Percentiles rank a stretch among this genome's conserved stretches.
Conservation (phyloP, 2,888 invertebrate genomes). For the Trisateles emortualis region DNA sequence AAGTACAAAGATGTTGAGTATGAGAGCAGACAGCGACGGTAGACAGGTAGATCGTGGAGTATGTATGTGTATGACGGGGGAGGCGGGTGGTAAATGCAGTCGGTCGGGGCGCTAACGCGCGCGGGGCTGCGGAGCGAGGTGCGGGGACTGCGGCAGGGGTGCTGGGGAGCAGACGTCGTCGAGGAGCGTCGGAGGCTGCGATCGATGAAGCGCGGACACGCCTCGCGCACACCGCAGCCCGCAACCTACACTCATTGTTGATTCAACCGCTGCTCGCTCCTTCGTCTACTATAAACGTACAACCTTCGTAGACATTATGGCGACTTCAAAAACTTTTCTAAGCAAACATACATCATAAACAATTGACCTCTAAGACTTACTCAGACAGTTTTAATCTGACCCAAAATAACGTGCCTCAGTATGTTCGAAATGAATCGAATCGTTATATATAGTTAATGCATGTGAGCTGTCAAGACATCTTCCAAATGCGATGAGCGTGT, state of each 20-base stretch:
- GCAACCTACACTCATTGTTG: slow-evolving; percentile 73
- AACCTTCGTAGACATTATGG: slow-evolving; percentile 15
- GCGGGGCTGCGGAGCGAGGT: slow-evolving; percentile 60
- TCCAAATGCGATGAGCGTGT: slow-evolving; percentile 82
- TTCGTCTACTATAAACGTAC: slow-evolving; percentile 41
- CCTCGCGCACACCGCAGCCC: slow-evolving; percentile 80
- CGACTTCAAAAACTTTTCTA: slow-evolving; percentile 24
- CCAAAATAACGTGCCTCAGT: slow-evolving; percentile 30
- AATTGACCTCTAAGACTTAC: slow-evolving; percentile 27
- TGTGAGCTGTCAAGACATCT: slow-evolving; percentile 77
- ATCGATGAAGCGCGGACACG: slow-evolving; percentile 87
- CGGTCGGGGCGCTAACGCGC: slow-evolving; percentile 84
- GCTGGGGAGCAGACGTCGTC: slow-evolving; percentile 80
- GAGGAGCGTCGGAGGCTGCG: slow-evolving; percentile 85
- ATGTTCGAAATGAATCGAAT: slow-evolving; percentile 56
- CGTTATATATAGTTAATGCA: slow-evolving; percentile 57
- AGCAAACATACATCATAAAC: slow-evolving; percentile 42
- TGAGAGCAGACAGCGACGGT: slow-evolving; percentile 59
- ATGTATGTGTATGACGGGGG: slow-evolving; percentile 65
- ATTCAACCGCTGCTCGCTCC: slow-evolving; percentile 65
- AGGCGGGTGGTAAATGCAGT: slow-evolving; percentile 85
- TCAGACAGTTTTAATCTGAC: slow-evolving; percentile 11
- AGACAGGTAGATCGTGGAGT: slow-evolving; percentile 68
- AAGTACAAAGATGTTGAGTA: slow-evolving; percentile 58
- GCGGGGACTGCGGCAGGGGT: slow-evolving; percentile 47